These are phyloP conservation scores for Bolinopsis microptera DNA, from an alignment of 37 sponge, comb jelly and placozoan species.

Conservation along the genomic window DNA sequence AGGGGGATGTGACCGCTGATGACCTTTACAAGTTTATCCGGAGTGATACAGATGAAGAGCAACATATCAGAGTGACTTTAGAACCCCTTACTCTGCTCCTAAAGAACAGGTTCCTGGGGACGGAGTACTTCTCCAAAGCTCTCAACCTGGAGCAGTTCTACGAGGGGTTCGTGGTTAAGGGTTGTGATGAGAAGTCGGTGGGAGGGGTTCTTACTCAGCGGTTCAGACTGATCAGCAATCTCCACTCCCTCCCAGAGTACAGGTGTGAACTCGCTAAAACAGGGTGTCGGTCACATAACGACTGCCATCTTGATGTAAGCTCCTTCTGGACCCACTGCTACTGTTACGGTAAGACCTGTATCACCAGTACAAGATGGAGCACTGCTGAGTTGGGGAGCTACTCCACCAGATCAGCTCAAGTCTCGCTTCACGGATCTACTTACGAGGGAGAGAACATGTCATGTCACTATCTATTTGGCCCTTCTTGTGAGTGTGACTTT, in stretches of 20 bases:
- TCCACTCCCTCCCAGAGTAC: conserved; percentile 13
- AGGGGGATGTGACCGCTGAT: not conserved
- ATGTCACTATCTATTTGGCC: conserved; percentile 36
- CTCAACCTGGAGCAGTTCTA: conserved; percentile 66
- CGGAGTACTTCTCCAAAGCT: conserved; percentile 58
- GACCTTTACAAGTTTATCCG: conserved; percentile 4
- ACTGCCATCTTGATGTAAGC: conserved; percentile 53
- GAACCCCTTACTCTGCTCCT: conserved; percentile 60
- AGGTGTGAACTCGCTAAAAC: conserved; percentile 55
- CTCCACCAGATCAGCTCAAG: not conserved
- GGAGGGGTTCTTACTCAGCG: not conserved
- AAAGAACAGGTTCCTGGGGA: conserved; percentile 44
- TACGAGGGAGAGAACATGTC: conserved; percentile 64
- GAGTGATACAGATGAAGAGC: conserved; percentile 32
- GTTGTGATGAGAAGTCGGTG: conserved; percentile 19
- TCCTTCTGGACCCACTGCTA: conserved; percentile 50
- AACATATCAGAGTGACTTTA: conserved; percentile 6
- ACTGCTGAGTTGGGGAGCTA: not conserved
- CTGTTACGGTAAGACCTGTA: conserved; percentile 66
- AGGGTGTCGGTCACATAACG: conserved; percentile 55
- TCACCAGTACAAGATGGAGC: not conserved
- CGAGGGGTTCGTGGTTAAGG: conserved; percentile 57
- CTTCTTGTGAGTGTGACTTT: conserved; percentile 9
- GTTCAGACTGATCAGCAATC: not conserved
- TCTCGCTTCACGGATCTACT: not conserved